phyloP scores from a whole-genome alignment of 2,888 invertebrate genomes.

The Biston betularia region DNA sequence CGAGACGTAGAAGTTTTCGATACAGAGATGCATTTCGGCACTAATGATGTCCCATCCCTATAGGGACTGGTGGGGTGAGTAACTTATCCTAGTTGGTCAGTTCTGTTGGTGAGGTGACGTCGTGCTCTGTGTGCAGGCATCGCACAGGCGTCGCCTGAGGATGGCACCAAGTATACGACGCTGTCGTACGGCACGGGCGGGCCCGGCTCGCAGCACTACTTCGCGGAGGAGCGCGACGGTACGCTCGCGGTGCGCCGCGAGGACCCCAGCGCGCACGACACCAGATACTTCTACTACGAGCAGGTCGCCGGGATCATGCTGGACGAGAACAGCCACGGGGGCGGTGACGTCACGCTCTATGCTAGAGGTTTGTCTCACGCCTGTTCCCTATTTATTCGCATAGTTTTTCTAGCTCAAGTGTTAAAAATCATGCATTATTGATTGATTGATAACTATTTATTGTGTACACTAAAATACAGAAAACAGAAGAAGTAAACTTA shows the following conservation, averaged over 20 bases:
- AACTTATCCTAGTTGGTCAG: no score
- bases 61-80: no score
- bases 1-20: no score
- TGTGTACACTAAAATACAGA: no score
- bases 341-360: conserved; percentile 94
- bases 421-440: no score
- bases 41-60: no score
- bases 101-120: no score
- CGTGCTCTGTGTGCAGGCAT: conserved; percentile 78
- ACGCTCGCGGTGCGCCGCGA: conserved; percentile 74
- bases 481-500: no score
- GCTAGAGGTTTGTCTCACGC: conserved; percentile 86
- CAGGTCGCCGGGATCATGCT: conserved; percentile 90
- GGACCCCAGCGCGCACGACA: conserved; percentile 88
- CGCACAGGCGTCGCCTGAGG: conserved; percentile 87
- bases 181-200: conserved; percentile 93
- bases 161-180: conserved; percentile 90
- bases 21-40: no score
- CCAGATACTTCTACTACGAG: conserved; percentile 88
- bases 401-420: no score
- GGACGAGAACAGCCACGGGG: conserved; percentile 92
- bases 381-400: no score
- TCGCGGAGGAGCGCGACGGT: conserved; percentile 57
- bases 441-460: no score
- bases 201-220: conserved; percentile 87